Evolutionary conservation across 1,140 invertebrate species (phyloP), one percentile per base, ranked within the genome.

Genomic region (Apocrypta bakeri): DNA sequence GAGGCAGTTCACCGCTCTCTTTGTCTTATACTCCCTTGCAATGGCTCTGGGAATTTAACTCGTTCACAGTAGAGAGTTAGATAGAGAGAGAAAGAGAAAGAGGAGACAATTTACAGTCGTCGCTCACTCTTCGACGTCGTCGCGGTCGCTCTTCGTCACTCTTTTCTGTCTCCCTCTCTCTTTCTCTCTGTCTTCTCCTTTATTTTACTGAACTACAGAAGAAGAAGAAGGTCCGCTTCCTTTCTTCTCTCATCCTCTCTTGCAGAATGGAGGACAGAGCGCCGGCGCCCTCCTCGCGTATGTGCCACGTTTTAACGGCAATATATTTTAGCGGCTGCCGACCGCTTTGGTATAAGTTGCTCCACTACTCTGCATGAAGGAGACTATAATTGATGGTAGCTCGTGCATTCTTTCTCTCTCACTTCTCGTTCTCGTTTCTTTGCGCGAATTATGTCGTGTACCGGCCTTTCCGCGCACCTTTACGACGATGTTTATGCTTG

Each of bases 331-430:
- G 27, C 27, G 42, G 27, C 48, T 56, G 48, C 48, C 14, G 40
- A 12, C 40, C 40, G 40, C 40, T n/a, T n/a, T n/a, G n/a, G 40
- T 42, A 42, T 1, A 77, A 64, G 75, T 21, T 7, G 33, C n/a
- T 56, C 29, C 72, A 29, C 78, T 48, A 2, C 1, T 56, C 29
- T 79, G 42, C 78, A 79, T 72, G n/a, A 79, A 72, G 42, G 29
- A 79, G 68, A 72, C n/a, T 61, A n/a, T 79, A 69, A 79, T 79
- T 79, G 77, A 79, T 79, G 40, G 61, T 42, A 63, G 40, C 37
- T 71, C 77, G 37, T 33, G 21, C 48, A 21, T 9, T 37, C 33
- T 37, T 37, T 37, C 33, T 9, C 9, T 9, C 33, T 37, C 33
- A 4, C 33, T 37, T 42, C 21, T 56, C 48, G 48, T 56, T n/a